Evolutionary conservation across 2,113 vertebrate genomes (phyloP), one percentile per base, ranked within the genome.

Genomic region (Oceanodroma tethys): DNA sequence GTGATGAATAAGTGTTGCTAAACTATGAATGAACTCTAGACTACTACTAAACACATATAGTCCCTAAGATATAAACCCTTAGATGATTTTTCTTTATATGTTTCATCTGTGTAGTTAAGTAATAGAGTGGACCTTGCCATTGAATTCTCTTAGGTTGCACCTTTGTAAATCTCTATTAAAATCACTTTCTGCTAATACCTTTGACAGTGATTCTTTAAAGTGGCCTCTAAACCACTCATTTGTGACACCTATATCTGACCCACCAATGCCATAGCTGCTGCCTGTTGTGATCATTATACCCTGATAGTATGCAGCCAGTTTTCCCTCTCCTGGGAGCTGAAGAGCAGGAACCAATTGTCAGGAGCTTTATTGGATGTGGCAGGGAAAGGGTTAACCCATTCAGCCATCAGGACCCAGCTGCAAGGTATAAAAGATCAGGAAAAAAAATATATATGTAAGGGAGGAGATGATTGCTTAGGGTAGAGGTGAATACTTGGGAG

Each of bases 401-500:
- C 29, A 68, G 1, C 25, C 16, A 56, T 26, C 27, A 50, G 45
- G 25, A 60, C 30, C 15, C 82, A 88, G 62, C 34, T 95, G 88
- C 23, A 88, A 68, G 25, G 1, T 68, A 52, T 68, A 32, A 90
- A 81, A 30, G 34, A 36, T 25, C 8, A 48, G 36, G n/a, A 30
- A 12, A 23, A 52, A 25, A 12, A 6, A 10, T 13, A 22, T 5
- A 9, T 18, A 50, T 8, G 18, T 14, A 60, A 67, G 9, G 72
- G 13, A 56, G 18, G 30, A 43, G 9, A 5, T 1, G 4, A 1
- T 4, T 7, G 11, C 5, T 48, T 14, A 4, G 13, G 30, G 1
- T 0, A 14, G 65, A 23, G 14, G 20, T 38, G 48, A 9, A 2
- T 20, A 2, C 0, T 0, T 47, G 26, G 5, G 19, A 19, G 67